A percentile compares a stretch with the other conserved stretches of the same genome.
Conservation (phyloP, 1,140 invertebrate genomes). For the Chrysomallon squamiferum region DNA sequence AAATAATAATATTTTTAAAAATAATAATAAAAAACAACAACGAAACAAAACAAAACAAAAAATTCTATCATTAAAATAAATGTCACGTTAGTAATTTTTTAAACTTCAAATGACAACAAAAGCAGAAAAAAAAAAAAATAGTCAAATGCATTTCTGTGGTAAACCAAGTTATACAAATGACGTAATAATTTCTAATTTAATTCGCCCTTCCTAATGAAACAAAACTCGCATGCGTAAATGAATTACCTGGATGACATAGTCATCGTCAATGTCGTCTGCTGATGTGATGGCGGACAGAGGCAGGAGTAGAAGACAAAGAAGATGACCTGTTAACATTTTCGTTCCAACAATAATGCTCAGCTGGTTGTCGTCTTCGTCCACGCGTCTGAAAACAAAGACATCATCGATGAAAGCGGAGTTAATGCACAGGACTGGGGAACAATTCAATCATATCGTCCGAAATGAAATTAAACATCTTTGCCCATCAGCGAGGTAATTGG, state of each 20-base stretch:
- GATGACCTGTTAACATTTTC: slow-evolving; percentile 4
- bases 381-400: not conserved
- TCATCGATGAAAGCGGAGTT: not conserved
- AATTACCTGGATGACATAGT: slow-evolving; percentile 2
- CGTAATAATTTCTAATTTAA: no score
- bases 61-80: no score
- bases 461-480: slow-evolving; percentile 4
- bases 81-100: no score
- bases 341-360: not conserved
- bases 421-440: not conserved
- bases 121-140: no score
- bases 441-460: slow-evolving; percentile 7
- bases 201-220: no score
- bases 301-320: slow-evolving; percentile 5
- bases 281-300: slow-evolving; percentile 1
- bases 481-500: not conserved
- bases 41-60: no score
- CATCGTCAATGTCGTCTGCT: slow-evolving; percentile 1
- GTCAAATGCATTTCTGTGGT: no score
- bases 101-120: no score
- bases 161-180: no score
- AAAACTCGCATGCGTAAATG: no score
- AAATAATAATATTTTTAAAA: no score
- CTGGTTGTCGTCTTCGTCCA: not conserved
- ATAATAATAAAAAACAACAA: no score